These are phyloP conservation scores for Pedetes capensis DNA, from an alignment of 2,113 vertebrate species.

Conservation along the genomic window DNA sequence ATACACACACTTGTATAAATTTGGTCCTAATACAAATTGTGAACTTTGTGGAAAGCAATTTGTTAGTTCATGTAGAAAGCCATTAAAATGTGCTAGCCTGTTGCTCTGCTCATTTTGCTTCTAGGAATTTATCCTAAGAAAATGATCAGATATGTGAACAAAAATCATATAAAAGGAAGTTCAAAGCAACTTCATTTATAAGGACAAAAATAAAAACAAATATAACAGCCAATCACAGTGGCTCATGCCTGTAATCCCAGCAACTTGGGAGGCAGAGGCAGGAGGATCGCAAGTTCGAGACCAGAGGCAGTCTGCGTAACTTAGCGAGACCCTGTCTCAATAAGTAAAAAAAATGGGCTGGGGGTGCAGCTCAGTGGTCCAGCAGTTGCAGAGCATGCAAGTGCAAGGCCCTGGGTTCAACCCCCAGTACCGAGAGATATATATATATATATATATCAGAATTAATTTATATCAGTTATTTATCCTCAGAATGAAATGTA, in stretches of 20 bases:
- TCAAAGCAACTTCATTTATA: background rate
- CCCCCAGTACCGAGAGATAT: too few species aligned
- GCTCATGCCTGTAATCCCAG: too few species aligned
- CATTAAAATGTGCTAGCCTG: background rate
- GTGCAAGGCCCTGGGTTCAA: too few species aligned
- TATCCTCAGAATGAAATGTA: background rate
- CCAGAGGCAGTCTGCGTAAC: too few species aligned
- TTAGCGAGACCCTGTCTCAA: too few species aligned
- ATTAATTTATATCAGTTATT: conserved; percentile 8
- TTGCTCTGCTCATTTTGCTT: conserved; percentile 16
- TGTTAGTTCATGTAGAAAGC: conserved; percentile 11
- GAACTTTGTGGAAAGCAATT: conserved; percentile 42
- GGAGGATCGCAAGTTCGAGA: too few species aligned
- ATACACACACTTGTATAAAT: conserved; percentile 30
- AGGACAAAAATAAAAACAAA: background rate
- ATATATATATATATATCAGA: too few species aligned
- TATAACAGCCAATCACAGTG: background rate
- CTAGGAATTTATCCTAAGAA: conserved; percentile 18
- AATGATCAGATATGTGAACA: background rate
- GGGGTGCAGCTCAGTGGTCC: too few species aligned
- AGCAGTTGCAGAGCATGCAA: too few species aligned
- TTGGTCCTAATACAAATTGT: conserved; percentile 33
- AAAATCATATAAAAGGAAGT: conserved; percentile 15
- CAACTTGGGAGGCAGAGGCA: too few species aligned
- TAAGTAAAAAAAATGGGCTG: too few species aligned